Evolutionary conservation across 2,888 invertebrate genomes (phyloP).

Genomic region (Cryptocephalus moraei): DNA sequence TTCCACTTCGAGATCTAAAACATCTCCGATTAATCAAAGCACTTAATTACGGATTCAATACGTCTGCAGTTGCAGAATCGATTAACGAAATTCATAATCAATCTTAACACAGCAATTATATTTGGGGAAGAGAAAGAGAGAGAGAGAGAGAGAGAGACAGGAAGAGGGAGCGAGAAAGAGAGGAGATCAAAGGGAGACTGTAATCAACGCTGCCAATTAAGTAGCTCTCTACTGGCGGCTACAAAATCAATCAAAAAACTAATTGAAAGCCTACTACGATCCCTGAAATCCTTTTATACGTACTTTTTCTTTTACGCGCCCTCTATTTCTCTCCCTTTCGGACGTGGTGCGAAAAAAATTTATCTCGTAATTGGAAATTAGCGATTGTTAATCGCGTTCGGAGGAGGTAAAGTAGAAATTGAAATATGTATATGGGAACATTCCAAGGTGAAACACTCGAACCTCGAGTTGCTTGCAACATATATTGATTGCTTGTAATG

Average conservation of each 20-base stretch:
- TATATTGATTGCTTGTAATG: too few relatives aligned
- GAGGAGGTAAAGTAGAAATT: background rate
- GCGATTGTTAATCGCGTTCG: background rate
- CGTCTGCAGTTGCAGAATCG: slow-evolving; percentile 26
- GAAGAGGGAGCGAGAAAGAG: slow-evolving; percentile 1
- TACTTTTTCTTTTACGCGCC: background rate
- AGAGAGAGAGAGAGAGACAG: slow-evolving; percentile 5
- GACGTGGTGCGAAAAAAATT: background rate
- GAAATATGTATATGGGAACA: too few relatives aligned
- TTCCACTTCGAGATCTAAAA: slow-evolving; percentile 17
- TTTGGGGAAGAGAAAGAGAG: slow-evolving; percentile 13
- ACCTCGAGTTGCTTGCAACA: too few relatives aligned
- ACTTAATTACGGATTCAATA: slow-evolving; percentile 28
- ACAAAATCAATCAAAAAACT: slow-evolving; percentile 40
- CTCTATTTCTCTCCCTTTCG: background rate
- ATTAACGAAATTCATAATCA: slow-evolving; percentile 38
- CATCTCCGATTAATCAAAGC: slow-evolving; percentile 24
- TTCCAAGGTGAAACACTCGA: too few relatives aligned
- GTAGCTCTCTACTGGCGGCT: slow-evolving; percentile 35
- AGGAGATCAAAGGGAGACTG: slow-evolving; percentile 35
- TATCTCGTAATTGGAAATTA: background rate
- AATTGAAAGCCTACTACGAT: slow-evolving; percentile 38
- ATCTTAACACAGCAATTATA: slow-evolving; percentile 38
- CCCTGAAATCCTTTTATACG: slow-evolving; percentile 31
- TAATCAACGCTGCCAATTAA: slow-evolving; percentile 41